Conservation (phyloP, 1,140 invertebrate genomes). For the Lepidurus arcticus region DNA sequence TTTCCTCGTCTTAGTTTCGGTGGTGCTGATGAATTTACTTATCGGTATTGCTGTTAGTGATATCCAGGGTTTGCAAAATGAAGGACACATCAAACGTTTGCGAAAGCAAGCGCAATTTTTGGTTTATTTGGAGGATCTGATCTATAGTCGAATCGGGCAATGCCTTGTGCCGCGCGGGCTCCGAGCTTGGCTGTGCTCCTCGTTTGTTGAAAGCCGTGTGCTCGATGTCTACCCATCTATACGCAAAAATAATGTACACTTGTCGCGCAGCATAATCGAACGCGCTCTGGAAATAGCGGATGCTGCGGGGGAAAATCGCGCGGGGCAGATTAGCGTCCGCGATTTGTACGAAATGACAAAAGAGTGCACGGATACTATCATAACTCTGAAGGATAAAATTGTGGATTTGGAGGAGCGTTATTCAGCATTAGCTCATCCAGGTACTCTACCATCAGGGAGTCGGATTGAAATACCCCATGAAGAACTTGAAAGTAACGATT, state of each 20-base stretch:
- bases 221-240: slow-evolving; percentile 1
- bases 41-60: slow-evolving; percentile 59
- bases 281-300: not conserved
- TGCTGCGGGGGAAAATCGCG: not conserved
- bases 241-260: not conserved
- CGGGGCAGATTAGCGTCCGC: not conserved
- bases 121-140: slow-evolving; percentile 43
- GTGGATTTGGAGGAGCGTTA: not conserved
- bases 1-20: slow-evolving; percentile 56
- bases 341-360: not conserved
- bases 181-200: not conserved
- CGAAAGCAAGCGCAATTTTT: slow-evolving; percentile 47
- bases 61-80: slow-evolving; percentile 52
- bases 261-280: not conserved
- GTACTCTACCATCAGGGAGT: not conserved
- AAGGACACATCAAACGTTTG: slow-evolving; percentile 47
- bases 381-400: not conserved
- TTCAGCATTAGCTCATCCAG: not conserved
- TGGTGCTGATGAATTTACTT: slow-evolving; percentile 58
- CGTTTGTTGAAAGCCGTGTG: not conserved
- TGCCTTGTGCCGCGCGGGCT: not conserved
- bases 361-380: not conserved
- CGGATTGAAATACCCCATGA: not conserved
- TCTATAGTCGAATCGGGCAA: slow-evolving; percentile 33
- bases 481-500: not conserved